A percentile compares a stretch with the other conserved stretches of the same genome.
Evolutionary conservation across 2,888 invertebrate species (phyloP).

Genomic region (Drosophila recens): DNA sequence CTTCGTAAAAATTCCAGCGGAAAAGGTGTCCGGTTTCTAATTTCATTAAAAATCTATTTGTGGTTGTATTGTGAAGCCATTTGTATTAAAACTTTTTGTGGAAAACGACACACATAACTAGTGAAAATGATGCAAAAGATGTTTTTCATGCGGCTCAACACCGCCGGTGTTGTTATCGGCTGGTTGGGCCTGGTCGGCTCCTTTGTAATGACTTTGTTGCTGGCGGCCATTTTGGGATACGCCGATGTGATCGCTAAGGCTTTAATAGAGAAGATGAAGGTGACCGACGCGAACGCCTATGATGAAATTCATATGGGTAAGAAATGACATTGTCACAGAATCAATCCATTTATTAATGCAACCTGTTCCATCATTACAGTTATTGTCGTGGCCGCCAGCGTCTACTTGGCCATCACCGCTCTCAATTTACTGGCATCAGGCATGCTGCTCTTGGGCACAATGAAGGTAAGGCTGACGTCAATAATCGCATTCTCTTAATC

Average conservation of each 20-base stretch:
- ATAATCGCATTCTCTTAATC: neutral
- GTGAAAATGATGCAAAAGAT: conserved; percentile 67
- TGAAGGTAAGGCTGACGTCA: conserved; percentile 65
- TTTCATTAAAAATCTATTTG: neutral
- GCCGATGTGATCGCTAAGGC: conserved; percentile 54
- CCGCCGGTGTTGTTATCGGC: conserved; percentile 82
- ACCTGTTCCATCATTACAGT: conserved; percentile 39
- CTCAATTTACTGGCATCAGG: conserved; percentile 77
- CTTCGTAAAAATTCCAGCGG: neutral
- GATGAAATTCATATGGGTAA: conserved; percentile 47
- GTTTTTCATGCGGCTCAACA: conserved; percentile 79
- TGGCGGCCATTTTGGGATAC: conserved; percentile 53
- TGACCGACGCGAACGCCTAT: neutral
- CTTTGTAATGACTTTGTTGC: conserved; percentile 60
- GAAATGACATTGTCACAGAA: conserved; percentile 6
- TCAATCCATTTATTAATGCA: neutral
- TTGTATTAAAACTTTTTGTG: neutral
- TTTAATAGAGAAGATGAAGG: neutral
- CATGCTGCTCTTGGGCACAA: conserved; percentile 77
- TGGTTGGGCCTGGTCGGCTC: conserved; percentile 78
- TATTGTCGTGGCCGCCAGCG: conserved; percentile 49
- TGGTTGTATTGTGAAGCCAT: conserved; percentile 3
- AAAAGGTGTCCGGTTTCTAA: neutral
- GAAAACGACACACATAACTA: neutral
- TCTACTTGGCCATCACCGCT: conserved; percentile 65